phyloP scores from a whole-genome alignment of 2,797 vertebrate species.

The Dromococcyx pavoninus region DNA sequence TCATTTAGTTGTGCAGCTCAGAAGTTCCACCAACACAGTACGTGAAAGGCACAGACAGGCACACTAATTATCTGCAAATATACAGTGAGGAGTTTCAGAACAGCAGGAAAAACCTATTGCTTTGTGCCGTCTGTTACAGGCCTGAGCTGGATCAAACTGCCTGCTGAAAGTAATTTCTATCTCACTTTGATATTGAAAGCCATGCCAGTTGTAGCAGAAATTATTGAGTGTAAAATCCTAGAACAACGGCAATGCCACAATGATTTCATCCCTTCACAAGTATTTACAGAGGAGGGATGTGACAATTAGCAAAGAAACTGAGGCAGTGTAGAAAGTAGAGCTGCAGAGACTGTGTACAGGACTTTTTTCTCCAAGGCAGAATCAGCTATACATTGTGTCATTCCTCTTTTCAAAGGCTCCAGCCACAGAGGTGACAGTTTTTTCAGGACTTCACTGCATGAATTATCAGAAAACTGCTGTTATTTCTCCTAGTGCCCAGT shows the following conservation, averaged over 20 bases:
- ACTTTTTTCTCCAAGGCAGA: background rate
- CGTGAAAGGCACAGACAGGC: background rate
- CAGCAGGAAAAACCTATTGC: background rate
- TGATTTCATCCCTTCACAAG: background rate
- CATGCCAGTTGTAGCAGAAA: background rate
- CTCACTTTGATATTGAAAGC: slow-evolving; percentile 20
- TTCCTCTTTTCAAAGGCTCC: background rate
- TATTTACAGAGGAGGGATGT: background rate
- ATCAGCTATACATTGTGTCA: background rate
- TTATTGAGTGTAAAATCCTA: background rate
- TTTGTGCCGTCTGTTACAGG: background rate
- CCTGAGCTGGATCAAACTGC: background rate
- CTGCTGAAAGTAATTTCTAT: background rate
- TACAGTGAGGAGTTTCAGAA: background rate
- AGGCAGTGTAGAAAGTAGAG: background rate
- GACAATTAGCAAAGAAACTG: background rate
- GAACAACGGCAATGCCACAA: background rate
- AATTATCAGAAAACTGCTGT: background rate
- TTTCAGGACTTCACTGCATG: background rate
- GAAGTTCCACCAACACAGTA: slow-evolving; percentile 2
- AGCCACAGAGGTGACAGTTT: background rate
- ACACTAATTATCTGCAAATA: background rate
- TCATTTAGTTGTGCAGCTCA: background rate
- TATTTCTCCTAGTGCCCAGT: background rate
- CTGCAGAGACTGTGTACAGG: background rate